Evolutionary conservation across 2,888 invertebrate species (phyloP), one percentile per base, ranked within the genome.

Genomic region (Habrosyne pyritoides): DNA sequence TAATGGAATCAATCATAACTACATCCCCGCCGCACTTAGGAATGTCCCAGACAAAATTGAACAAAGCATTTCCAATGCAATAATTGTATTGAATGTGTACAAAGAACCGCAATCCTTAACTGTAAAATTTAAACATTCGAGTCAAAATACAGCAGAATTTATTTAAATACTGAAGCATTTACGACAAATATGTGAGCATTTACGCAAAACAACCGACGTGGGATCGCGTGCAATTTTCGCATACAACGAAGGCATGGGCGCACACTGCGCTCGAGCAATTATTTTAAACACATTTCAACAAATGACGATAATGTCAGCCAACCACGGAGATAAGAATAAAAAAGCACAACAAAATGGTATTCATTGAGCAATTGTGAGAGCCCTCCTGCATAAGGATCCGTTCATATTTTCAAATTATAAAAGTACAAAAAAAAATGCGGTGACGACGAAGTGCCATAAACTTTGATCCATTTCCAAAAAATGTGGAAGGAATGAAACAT

Each of bases 221-320:
- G 74, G 81, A 87, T 91, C 83, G 91, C 91, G 90, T 89, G 91
- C 90, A 85, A 87, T 87, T 88, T 87, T 84, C 81, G 72, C 82
- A 83, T 83, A 87, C 86, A 81, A 82, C 83, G 73, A 77, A 78
- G 83, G 83, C 84, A 88, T 85, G 88, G 77, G 85, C 81, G 81
- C 83, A 79, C 89, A 84, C 83, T 79, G 85, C 82, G 74, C 81
- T 77, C 81, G 79, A 78, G 81, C 90, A 91, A 92, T 92, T 92
- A 92, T 91, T 91, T 91, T 92, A 92, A 92, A 91, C 81, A 89
- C 91, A 87, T 91, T 92, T 91, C 91, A 90, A 91, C 91, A 91
- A 91, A 89, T 88, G 89, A 89, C 82, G 86, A 86, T 90, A 90
- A 91, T 90, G 87, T 87, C 89, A 86, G 91, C 73, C 79, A 75